Conservation (phyloP, 64 coral and sea anemone species). For the Montipora sp. region DNA sequence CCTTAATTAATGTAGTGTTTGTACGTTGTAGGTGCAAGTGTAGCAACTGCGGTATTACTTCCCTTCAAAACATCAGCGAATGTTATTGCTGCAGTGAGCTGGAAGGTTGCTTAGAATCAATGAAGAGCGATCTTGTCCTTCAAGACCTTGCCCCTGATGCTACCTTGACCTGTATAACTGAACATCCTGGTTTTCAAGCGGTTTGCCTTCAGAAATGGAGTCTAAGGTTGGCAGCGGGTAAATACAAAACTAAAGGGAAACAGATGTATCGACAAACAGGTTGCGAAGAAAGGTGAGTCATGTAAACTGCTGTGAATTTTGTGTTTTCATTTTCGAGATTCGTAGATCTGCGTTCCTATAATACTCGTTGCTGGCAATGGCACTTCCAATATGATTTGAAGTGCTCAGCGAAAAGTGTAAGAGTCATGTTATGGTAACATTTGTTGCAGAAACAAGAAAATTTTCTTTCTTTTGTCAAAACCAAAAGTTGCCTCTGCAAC, state of each 20-base stretch:
- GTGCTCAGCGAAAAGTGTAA: too few relatives aligned
- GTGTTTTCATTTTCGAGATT: neutral
- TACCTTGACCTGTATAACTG: constrained; percentile 6
- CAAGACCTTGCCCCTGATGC: constrained; percentile 18
- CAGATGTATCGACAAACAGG: constrained; percentile 28
- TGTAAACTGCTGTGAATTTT: neutral
- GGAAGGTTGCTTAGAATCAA: constrained; percentile 42
- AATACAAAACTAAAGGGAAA: constrained; percentile 31
- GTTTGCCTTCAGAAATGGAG: constrained; percentile 76
- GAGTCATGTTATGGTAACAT: too few relatives aligned
- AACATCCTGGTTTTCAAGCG: constrained; percentile 40
- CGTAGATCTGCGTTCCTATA: neutral
- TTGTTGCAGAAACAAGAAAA: too few relatives aligned
- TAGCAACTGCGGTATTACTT: constrained; percentile 34
- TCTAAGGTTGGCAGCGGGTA: constrained; percentile 16
- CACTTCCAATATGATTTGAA: too few relatives aligned
- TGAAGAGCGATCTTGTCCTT: constrained; percentile 51
- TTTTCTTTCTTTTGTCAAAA: too few relatives aligned
- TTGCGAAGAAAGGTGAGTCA: constrained; percentile 48
- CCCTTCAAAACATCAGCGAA: constrained; percentile 47
- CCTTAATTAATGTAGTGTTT: neutral
- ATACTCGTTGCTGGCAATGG: neutral
- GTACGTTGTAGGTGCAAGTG: constrained; percentile 59
- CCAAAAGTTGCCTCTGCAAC: too few relatives aligned
- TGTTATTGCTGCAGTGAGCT: constrained; percentile 71